Evolutionary conservation across 2,888 invertebrate species (phyloP).

Genomic region (Mylabris sibirica): DNA sequence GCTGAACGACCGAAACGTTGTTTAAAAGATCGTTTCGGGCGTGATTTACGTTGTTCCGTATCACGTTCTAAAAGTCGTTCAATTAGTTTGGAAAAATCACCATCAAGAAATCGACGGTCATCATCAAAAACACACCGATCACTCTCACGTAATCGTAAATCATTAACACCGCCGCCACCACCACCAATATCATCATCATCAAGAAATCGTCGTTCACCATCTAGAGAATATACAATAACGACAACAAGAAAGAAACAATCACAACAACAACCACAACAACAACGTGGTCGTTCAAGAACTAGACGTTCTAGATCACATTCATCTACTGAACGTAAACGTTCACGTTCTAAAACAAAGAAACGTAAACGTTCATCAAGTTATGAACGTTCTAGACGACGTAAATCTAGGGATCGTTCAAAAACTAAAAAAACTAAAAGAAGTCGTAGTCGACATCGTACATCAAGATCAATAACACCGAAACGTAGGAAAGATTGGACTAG

Average conservation of each 20-base stretch:
- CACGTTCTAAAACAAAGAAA: constrained; percentile 47
- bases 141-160: constrained; percentile 41
- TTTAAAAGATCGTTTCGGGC: constrained; percentile 78
- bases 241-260: constrained; percentile 15
- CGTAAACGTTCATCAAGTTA: constrained; percentile 50
- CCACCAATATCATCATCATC: constrained; percentile 23
- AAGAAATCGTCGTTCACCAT: constrained; percentile 20
- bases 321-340: constrained; percentile 44
- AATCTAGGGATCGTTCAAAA: constrained; percentile 56
- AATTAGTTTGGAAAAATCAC: constrained; percentile 40
- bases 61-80: constrained; percentile 48
- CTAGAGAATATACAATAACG: constrained; percentile 17
- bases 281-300: constrained; percentile 12
- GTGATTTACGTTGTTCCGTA: constrained; percentile 66
- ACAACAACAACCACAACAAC: constrained; percentile 49
- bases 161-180: constrained; percentile 16
- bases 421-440: constrained; percentile 55
- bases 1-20: constrained; percentile 69
- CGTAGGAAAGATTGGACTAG: constrained; percentile 51
- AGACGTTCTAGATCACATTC: constrained; percentile 46
- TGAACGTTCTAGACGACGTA: constrained; percentile 50
- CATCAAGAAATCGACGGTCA: constrained; percentile 40
- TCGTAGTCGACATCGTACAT: constrained; percentile 49
- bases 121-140: constrained; percentile 28
- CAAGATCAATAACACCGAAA: constrained; percentile 53